Evolutionary conservation across 2,113 vertebrate genomes (phyloP).

Genomic region (Saccopteryx leptura): DNA sequence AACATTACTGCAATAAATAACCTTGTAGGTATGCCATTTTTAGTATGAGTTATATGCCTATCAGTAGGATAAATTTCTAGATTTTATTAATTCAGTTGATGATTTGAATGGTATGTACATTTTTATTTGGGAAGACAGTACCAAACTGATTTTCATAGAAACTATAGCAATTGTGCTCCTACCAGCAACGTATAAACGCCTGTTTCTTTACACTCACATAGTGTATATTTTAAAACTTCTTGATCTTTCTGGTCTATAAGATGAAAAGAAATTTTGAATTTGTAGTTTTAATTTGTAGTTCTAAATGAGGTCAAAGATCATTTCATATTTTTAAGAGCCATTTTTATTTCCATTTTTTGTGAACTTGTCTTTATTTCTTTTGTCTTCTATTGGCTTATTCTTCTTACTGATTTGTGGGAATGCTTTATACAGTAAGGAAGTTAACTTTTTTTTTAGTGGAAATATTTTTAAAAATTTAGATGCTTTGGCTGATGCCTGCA

Average conservation of each 20-base stretch:
- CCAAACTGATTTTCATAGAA: constrained; percentile 54
- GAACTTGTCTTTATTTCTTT: constrained; percentile 29
- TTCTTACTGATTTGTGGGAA: constrained; percentile 21
- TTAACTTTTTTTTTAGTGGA: neutral
- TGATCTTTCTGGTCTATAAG: constrained; percentile 50
- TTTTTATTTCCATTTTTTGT: neutral
- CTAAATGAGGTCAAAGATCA: neutral
- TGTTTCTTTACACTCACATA: constrained; percentile 24
- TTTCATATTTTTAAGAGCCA: constrained; percentile 50
- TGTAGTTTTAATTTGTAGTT: constrained; percentile 51
- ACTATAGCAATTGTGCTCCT: neutral
- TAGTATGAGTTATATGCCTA: neutral
- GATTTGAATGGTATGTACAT: neutral
- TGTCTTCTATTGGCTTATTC: neutral
- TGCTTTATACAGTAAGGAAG: constrained; percentile 36
- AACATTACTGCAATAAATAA: constrained; percentile 8
- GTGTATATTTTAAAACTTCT: constrained; percentile 51
- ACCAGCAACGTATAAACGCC: constrained; percentile 1
- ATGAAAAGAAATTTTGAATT: constrained; percentile 42
- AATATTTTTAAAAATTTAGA: constrained; percentile 10
- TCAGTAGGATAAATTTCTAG: constrained; percentile 31
- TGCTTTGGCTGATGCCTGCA: neutral
- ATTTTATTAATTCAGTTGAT: constrained; percentile 33
- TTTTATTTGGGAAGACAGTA: constrained; percentile 60
- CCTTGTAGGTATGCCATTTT: constrained; percentile 32